Evolutionary conservation across 2,797 vertebrate genomes (phyloP).

Genomic region (Malurus splendens): DNA sequence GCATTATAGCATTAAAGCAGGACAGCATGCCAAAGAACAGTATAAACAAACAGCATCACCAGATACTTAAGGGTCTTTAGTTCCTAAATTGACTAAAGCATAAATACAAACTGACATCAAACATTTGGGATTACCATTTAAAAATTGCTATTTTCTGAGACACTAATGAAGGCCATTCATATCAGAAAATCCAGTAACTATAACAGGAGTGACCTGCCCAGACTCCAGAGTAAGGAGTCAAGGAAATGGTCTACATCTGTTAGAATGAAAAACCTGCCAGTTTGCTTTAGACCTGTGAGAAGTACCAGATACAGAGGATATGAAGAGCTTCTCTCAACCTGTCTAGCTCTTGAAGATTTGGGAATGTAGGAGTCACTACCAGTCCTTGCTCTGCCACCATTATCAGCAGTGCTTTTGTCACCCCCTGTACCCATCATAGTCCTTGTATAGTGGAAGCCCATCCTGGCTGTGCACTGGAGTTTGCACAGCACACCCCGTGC

Average conservation of each 20-base stretch:
- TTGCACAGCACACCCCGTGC: not conserved
- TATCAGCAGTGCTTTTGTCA: not conserved
- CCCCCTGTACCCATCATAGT: not conserved
- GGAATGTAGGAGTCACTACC: not conserved
- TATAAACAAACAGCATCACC: constrained; percentile 20
- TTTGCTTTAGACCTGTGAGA: not conserved
- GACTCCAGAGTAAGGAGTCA: not conserved
- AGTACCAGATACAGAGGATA: not conserved
- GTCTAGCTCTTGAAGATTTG: not conserved
- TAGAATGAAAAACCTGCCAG: not conserved
- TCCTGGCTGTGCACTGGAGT: not conserved
- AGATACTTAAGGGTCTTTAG: constrained; percentile 26
- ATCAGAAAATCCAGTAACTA: not conserved
- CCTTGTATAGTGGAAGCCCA: not conserved
- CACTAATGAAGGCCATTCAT: not conserved
- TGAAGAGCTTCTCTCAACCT: not conserved
- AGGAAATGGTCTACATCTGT: not conserved
- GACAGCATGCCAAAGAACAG: not conserved
- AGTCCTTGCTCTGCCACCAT: not conserved
- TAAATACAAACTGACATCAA: constrained; percentile 24
- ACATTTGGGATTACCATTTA: not conserved
- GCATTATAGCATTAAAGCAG: not conserved
- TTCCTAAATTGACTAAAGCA: constrained; percentile 19
- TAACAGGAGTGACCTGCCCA: not conserved
- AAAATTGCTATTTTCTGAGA: not conserved